Evolutionary conservation across 1,140 invertebrate genomes (phyloP).

Genomic region (Sarcophaga bullata): DNA sequence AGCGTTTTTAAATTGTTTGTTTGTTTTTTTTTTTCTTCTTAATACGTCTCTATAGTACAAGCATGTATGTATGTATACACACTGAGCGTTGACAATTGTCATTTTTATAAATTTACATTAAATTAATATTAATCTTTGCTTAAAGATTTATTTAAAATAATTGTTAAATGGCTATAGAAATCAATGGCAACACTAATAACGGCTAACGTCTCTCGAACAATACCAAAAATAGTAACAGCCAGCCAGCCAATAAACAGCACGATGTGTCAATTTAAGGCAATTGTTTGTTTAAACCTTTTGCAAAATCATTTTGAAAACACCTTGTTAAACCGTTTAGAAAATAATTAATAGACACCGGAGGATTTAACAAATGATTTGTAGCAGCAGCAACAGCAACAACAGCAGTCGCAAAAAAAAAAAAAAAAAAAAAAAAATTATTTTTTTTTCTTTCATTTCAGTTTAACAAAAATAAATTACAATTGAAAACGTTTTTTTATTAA

Average conservation of each 20-base stretch:
- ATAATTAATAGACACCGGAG: too few relatives aligned
- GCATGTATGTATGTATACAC: too few relatives aligned
- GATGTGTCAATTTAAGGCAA: constrained; percentile 21
- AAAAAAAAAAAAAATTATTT: too few relatives aligned
- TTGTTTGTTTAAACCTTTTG: neutral
- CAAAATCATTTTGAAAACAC: neutral
- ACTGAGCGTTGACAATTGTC: constrained; percentile 16
- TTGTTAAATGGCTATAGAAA: neutral
- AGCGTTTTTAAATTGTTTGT: neutral
- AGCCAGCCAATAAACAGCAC: neutral
- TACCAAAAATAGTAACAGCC: neutral
- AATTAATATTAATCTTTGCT: constrained; percentile 8
- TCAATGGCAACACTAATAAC: too few relatives aligned
- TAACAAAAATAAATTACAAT: too few relatives aligned
- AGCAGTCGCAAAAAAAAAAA: too few relatives aligned
- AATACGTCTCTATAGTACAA: neutral
- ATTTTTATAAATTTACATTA: constrained; percentile 27
- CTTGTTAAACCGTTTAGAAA: neutral
- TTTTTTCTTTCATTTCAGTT: too few relatives aligned
- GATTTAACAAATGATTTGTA: too few relatives aligned
- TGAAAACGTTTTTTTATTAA: too few relatives aligned
- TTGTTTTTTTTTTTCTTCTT: neutral
- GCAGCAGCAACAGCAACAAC: too few relatives aligned
- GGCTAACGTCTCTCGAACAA: neutral
- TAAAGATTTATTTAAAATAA: neutral